Base-by-base conservation (phyloP, 2,888 invertebrate genomes). In the Hypolimnas misippus region DNA sequence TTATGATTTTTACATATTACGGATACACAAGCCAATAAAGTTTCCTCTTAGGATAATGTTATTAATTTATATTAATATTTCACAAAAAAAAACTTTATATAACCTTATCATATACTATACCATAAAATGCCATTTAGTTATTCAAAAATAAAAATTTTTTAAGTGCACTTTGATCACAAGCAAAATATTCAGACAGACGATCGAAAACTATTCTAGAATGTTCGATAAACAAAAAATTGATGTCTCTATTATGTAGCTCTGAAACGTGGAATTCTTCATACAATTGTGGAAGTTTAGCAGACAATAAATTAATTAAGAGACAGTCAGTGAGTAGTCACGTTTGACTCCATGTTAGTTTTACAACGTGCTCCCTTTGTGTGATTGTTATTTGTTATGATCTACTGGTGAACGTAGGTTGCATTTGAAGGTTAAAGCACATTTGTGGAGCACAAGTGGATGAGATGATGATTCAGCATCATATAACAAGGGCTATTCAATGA, bases 271-370 rank as follows among this genome's bases (percentile, higher is more conserved):
- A 29, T 29, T 29, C 2, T 8, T 52, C 17, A 35, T 52, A 42
- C 31, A 40, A 29, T 42, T 25, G 8, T 17, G 35, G 59, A 35
- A 53, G 25, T 46, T 16, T 35, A 10, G 25, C 53, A 44, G 52
- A 25, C 35, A 14, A 42, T 53, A 25, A 25, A 52, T 12, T 52
- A 46, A 53, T 29, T 35, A 33, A 14, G 25, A 3, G 53, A 46
- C 53, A 33, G 14, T 52, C 10, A 44, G 4, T 5, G n/a, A 7
- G n/a, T 25, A 3, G 53, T 59, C 59, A 59, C 59, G 59, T 59
- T 59, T 59, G 53, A 59, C 17, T 12, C 53, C 46, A 35, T 35
- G 53, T 10, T 35, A 25, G 44, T 25, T n/a, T 44, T 29, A 35
- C 53, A 59, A 53, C 59, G 44, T 46, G 59, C 53, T 16, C 31